Evolutionary conservation across 2,888 invertebrate genomes (phyloP).

Genomic region (Orchestes rusci): DNA sequence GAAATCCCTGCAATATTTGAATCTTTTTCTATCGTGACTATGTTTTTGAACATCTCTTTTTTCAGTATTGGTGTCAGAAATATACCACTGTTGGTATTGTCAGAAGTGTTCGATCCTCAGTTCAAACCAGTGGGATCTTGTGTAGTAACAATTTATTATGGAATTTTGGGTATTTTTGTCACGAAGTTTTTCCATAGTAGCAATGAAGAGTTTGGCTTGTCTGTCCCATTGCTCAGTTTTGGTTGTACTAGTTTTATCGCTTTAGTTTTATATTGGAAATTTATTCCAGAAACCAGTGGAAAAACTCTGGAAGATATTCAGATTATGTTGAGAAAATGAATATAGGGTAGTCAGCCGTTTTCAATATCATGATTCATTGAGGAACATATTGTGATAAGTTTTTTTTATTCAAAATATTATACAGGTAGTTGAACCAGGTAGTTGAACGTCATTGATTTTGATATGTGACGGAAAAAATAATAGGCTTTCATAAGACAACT

Average conservation of each 20-base stretch:
- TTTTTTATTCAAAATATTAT: too few species aligned
- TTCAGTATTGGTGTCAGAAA: conserved; percentile 49
- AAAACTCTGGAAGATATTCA: conserved; percentile 49
- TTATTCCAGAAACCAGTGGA: conserved; percentile 48
- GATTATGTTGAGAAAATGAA: conserved; percentile 30
- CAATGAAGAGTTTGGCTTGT: conserved; percentile 41
- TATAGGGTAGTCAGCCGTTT: neutral
- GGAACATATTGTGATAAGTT: too few species aligned
- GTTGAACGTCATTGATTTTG: too few species aligned
- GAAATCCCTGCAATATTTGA: conserved; percentile 38
- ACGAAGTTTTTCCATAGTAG: conserved; percentile 45
- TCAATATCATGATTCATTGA: too few species aligned
- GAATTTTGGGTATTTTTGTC: conserved; percentile 44
- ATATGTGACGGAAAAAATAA: too few species aligned
- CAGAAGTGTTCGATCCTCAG: conserved; percentile 50
- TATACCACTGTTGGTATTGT: conserved; percentile 47
- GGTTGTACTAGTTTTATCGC: conserved; percentile 37
- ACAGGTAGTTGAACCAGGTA: too few species aligned
- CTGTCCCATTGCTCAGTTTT: neutral
- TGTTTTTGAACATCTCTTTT: conserved; percentile 45
- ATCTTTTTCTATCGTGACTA: conserved; percentile 44
- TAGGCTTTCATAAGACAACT: too few species aligned
- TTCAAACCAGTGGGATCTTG: conserved; percentile 53
- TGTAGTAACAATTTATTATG: conserved; percentile 48
- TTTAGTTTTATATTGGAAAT: conserved; percentile 39